Evolutionary conservation across 1,140 invertebrate genomes (phyloP).

Genomic region (Ooceraea biroi): DNA sequence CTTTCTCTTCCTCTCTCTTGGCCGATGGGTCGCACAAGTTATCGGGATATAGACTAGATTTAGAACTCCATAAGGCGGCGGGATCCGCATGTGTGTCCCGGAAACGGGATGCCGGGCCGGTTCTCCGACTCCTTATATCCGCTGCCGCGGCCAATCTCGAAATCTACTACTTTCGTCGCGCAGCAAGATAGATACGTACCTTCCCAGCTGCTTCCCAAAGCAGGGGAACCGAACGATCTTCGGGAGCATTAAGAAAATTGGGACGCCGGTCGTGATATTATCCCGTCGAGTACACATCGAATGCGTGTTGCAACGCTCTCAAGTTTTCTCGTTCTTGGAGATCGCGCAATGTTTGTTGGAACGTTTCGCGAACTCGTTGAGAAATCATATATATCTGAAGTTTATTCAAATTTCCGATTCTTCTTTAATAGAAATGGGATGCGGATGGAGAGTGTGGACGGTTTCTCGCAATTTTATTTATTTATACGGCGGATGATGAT

Average conservation of each 20-base stretch:
- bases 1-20: too few relatives aligned
- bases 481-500: constrained; percentile 20
- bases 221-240: constrained; percentile 19
- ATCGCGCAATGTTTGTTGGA: not conserved
- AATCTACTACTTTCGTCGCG: constrained; percentile 50
- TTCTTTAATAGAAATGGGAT: constrained; percentile 19
- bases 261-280: constrained; percentile 25
- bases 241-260: constrained; percentile 47
- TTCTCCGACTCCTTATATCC: constrained; percentile 49
- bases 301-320: not conserved
- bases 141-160: constrained; percentile 53
- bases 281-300: not conserved
- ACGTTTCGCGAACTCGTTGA: constrained; percentile 22
- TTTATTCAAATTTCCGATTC: constrained; percentile 18
- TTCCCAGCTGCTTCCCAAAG: constrained; percentile 2
- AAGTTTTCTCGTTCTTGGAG: not conserved
- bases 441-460: constrained; percentile 11
- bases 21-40: constrained; percentile 54
- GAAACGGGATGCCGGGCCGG: constrained; percentile 41
- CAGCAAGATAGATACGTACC: constrained; percentile 47
- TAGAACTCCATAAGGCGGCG: constrained; percentile 54
- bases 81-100: constrained; percentile 41
- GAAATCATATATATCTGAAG: not conserved
- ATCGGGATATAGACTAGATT: constrained; percentile 64
- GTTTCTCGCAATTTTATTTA: constrained; percentile 28